Conservation (phyloP, 1,140 invertebrate species). For the Drosophila paulistorum region DNA sequence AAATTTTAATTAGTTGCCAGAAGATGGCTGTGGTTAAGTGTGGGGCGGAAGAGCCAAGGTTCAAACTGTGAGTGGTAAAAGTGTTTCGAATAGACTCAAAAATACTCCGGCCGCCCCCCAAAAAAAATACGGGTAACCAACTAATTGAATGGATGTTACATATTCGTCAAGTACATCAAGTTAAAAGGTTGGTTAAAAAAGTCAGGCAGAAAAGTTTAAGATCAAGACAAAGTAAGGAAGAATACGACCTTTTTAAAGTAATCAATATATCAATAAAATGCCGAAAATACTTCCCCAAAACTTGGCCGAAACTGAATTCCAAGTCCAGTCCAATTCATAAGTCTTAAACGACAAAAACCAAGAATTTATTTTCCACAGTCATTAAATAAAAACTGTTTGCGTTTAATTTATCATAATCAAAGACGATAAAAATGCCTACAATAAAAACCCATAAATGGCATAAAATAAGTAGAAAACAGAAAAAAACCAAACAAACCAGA, state of each 20-base stretch:
- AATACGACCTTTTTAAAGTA: too few species aligned
- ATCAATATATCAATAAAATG: too few species aligned
- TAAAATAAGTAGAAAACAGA: conserved; percentile 44
- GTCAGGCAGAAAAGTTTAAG: too few species aligned
- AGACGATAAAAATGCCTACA: conserved; percentile 54
- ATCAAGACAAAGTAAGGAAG: too few species aligned
- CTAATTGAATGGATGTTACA: too few species aligned
- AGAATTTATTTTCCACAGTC: background rate
- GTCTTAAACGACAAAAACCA: background rate
- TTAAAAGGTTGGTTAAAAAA: too few species aligned
- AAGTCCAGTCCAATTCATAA: background rate
- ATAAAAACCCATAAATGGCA: conserved; percentile 67
- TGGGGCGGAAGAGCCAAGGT: background rate
- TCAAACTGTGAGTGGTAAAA: conserved; percentile 1
- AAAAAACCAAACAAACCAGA: conserved; percentile 12
- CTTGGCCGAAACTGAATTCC: background rate
- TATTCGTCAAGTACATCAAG: too few species aligned
- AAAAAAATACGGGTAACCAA: background rate
- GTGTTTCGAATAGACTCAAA: background rate
- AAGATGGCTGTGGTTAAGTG: conserved; percentile 46
- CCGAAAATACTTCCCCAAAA: too few species aligned
- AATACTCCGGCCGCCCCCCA: background rate
- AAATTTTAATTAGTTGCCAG: conserved; percentile 70
- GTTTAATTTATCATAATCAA: conserved; percentile 73
- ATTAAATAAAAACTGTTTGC: conserved; percentile 6